phyloP scores from a whole-genome alignment of 2,888 invertebrate genomes.

The Diarsia rubi region DNA sequence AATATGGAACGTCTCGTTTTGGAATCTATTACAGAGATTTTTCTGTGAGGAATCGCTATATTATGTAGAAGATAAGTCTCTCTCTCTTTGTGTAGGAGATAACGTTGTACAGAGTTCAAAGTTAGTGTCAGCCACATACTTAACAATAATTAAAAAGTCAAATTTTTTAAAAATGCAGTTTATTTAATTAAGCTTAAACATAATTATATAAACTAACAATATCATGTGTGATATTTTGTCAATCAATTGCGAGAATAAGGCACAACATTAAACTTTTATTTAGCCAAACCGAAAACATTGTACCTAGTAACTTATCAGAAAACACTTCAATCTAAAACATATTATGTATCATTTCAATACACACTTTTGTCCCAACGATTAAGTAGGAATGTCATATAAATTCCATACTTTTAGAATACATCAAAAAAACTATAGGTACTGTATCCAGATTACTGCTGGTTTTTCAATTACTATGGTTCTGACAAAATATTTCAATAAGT shows the following conservation, averaged over 20 bases:
- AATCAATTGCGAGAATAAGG: constrained; percentile 57
- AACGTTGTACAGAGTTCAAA: background rate
- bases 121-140: background rate
- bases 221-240: constrained; percentile 63
- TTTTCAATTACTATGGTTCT: constrained; percentile 10
- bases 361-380: background rate
- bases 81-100: background rate
- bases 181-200: constrained; percentile 61
- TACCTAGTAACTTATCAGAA: background rate
- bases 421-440: background rate
- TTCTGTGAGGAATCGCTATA: background rate
- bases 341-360: background rate
- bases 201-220: constrained; percentile 61
- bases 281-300: constrained; percentile 15
- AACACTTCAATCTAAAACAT: constrained; percentile 1
- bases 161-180: constrained; percentile 58
- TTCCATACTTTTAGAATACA: background rate
- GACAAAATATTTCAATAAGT: constrained; percentile 43
- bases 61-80: too few species aligned
- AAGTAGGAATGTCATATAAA: background rate
- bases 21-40: background rate
- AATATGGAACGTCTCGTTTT: background rate
- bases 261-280: constrained; percentile 45
- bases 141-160: background rate
- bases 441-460: background rate